Evolutionary conservation across 2,113 vertebrate species (phyloP), one percentile per base, ranked within the genome.

Genomic region (Uria aalge): DNA sequence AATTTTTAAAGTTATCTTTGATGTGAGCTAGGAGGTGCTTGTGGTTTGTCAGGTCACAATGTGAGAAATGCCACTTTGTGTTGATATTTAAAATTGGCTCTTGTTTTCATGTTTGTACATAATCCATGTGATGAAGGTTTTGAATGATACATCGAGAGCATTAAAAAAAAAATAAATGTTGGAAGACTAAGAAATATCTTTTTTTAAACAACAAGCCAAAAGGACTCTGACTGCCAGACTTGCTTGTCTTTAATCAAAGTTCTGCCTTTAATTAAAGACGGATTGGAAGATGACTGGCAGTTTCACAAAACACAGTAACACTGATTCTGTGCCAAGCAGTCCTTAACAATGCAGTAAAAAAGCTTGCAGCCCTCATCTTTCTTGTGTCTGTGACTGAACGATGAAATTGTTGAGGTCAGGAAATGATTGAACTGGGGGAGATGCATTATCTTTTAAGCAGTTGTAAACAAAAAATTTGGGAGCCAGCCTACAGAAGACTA

Each of bases 1-100:
- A 81, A 90, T 91, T 92, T 95, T 85, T 88, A 83, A 79, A 75
- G 30, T 82, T 78, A 34, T 75, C 41, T 95, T 87, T 92, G 75
- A 92, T 86, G 27, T 45, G 26, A 91, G 47, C 34, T 92, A 43
- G 67, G 63, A 95, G 41, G 21, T 86, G 56, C 41, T 94, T 91
- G 29, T 90, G 77, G 57, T 88, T 96, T 85, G 26, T 71, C 71
- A 76, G 62, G 93, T 96, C 84, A 91, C 50, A 73, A 52, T 67
- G 62, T 82, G 41, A 87, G 80, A 87, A 94, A 94, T 91, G 50
- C 7, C 84, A 81, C 34, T 90, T 85, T 68, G 14, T 60, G 26
- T 22, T 87, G 41, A 34, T 90, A 57, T 83, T 93, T 93, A 85
- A 89, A 92, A 81, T 43, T 74, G 40, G 8, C 18, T 88, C 18